These are phyloP conservation scores for Cylindroiulus punctatus DNA, from an alignment of 2,888 invertebrate genomes.

Conservation along the genomic window DNA sequence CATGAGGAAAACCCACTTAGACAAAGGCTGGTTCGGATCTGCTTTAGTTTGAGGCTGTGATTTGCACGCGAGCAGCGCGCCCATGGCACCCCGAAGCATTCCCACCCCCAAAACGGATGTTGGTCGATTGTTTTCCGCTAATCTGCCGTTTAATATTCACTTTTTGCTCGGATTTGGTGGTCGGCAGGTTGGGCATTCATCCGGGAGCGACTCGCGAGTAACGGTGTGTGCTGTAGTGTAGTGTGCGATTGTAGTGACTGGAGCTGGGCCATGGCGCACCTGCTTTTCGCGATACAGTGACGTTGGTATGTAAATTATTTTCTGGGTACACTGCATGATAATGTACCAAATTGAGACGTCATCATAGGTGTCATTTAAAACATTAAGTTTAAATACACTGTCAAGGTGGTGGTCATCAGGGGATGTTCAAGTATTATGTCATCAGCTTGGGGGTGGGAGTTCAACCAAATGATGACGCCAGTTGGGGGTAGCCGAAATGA, in stretches of 20 bases:
- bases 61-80: neutral
- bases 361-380: no score
- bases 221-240: neutral
- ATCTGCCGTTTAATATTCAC: neutral
- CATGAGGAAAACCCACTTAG: constrained; percentile 6
- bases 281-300: neutral
- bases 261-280: neutral
- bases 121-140: neutral
- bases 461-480: no score
- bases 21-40: neutral
- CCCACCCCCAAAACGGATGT: constrained; percentile 10
- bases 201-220: no score
- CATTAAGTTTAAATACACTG: no score
- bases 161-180: neutral
- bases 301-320: neutral
- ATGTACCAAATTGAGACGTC: no score
- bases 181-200: neutral
- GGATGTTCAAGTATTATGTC: no score
- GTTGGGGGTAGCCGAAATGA: no score
- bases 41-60: neutral
- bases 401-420: no score
- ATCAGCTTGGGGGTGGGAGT: no score
- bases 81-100: neutral
- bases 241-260: neutral
- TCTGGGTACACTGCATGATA: constrained; percentile 5